phyloP scores from a whole-genome alignment of 2,888 invertebrate species.

The Reticulitermes lucifugus region DNA sequence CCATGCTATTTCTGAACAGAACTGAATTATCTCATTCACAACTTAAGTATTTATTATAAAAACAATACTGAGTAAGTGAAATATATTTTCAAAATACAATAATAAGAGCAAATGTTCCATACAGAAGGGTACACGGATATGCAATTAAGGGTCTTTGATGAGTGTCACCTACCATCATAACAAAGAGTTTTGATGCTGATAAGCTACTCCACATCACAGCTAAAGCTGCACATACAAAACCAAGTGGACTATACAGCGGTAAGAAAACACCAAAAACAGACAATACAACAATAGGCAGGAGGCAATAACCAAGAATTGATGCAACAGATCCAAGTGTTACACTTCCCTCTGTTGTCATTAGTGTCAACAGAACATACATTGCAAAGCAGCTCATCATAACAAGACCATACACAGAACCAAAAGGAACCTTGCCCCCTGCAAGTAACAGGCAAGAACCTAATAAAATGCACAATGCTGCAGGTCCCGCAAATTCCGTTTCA shows the following conservation, averaged over 20 bases:
- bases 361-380: slow-evolving; percentile 86
- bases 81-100: slow-evolving; percentile 80
- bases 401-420: slow-evolving; percentile 95
- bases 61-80: neutral
- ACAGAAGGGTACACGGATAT: slow-evolving; percentile 93
- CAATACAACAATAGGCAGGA: slow-evolving; percentile 91
- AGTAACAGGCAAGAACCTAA: slow-evolving; percentile 74
- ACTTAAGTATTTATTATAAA: no score
- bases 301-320: slow-evolving; percentile 92
- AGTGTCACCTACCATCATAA: slow-evolving; percentile 87
- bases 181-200: slow-evolving; percentile 93
- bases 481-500: slow-evolving; percentile 93
- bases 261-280: slow-evolving; percentile 77
- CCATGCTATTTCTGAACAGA: no score
- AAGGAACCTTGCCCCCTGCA: slow-evolving; percentile 84
- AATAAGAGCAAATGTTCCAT: slow-evolving; percentile 92
- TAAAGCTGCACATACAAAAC: slow-evolving; percentile 71
- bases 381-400: slow-evolving; percentile 90
- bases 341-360: slow-evolving; percentile 75
- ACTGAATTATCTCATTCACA: no score
- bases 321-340: slow-evolving; percentile 77
- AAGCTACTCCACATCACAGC: slow-evolving; percentile 90
- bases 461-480: slow-evolving; percentile 87
- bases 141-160: slow-evolving; percentile 85
- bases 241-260: slow-evolving; percentile 76